Base-by-base conservation (phyloP, 2,797 vertebrate genomes). In the Picus viridis region DNA sequence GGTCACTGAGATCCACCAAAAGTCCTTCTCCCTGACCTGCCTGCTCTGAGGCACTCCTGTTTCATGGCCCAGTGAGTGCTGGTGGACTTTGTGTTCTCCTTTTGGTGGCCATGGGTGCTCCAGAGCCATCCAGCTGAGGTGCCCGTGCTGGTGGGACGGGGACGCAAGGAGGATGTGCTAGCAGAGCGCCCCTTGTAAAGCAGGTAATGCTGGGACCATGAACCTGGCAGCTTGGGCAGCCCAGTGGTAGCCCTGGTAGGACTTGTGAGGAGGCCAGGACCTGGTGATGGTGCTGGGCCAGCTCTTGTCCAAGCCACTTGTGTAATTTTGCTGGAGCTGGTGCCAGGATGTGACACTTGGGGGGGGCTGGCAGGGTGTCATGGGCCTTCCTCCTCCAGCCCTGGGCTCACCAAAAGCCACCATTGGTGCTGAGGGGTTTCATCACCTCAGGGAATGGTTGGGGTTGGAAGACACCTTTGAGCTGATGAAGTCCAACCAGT, bases 171-270 rank as follows among this genome's bases (percentile, higher is more conserved):
- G 4, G 61, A 56, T 22, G 39, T 2, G 13, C 17, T 47, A 2
- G 16, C 7, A 1, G 8, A 63, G 30, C 20, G 26, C 69, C 12
- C 6, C 9, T 10, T 6, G 3, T 8, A 26, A 29, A 24, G 19
- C 74, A 8, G 17, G 9, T 19, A 29, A 7, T 11, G 2, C 7
- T 4, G 9, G 4, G 15, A 5, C 34, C 12, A 0, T 2, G 36
- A 36, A 23, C 8, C 7, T 7, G 24, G 27, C 30, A 7, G 30
- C 30, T 39, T 7, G 45, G 34, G 23, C 16, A 16, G 24, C 7
- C 2, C 23, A 7, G 32, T 47, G 4, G 0, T 26, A 3, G 29
- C 54, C 45, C 36, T 1, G 7, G 1, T 1, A 7, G 65, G 58
- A 23, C 7, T 4, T 3, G 30, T 1, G 27, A 18, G 24, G 73